Evolutionary conservation across 2,113 vertebrate species (phyloP).

Genomic region (Condylura cristata): DNA sequence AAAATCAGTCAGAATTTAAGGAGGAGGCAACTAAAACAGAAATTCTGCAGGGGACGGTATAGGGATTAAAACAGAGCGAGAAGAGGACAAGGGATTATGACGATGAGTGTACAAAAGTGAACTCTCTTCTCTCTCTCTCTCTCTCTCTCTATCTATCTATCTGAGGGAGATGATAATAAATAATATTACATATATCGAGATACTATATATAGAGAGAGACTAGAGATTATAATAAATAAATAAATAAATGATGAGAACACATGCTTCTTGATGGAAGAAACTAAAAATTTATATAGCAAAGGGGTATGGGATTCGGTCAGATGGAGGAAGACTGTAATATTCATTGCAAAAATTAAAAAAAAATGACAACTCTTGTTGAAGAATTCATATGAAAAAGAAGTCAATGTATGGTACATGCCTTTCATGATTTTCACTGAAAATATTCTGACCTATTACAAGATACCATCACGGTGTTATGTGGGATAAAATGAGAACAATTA

Average conservation of each 20-base stretch:
- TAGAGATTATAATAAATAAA: too few relatives aligned
- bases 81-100: too few relatives aligned
- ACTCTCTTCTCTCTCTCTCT: too few relatives aligned
- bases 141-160: too few relatives aligned
- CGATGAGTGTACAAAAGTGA: too few relatives aligned
- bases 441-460: not conserved
- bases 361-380: not conserved
- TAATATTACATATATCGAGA: too few relatives aligned
- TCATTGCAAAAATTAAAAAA: not conserved
- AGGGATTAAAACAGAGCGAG: too few relatives aligned
- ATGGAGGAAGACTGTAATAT: not conserved
- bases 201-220: too few relatives aligned
- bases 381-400: not conserved
- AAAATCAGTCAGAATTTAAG: not conserved
- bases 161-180: too few relatives aligned
- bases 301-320: not conserved
- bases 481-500: not conserved
- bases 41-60: too few relatives aligned
- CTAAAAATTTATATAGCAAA: not conserved
- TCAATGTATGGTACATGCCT: not conserved
- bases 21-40: too few relatives aligned
- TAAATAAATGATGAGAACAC: not conserved
- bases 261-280: not conserved
- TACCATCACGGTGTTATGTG: not conserved
- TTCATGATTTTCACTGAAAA: constrained; percentile 34